Evolutionary conservation across 2,113 vertebrate genomes (phyloP), one percentile per base, ranked within the genome.

Genomic region (Mormoops blainvillei): DNA sequence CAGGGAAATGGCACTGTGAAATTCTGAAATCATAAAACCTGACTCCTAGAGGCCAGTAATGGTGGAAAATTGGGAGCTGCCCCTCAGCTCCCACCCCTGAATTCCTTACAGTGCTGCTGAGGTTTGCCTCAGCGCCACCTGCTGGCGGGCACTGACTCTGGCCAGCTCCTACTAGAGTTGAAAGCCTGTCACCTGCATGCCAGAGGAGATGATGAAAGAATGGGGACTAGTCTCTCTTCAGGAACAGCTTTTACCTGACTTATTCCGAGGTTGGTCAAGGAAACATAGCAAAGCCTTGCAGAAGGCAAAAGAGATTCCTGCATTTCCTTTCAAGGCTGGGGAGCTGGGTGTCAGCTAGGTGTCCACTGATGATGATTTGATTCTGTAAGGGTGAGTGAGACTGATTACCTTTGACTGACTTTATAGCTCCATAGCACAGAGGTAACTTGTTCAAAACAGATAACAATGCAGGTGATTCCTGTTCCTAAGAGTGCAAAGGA

Each of bases 71-170:
- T 4, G 36, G n/a, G 63, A 38, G 31, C 13, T 5, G 4, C 82
- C 41, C 33, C 38, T 77, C 38, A 13, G 61, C 14, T 61, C 58
- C 36, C 45, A 38, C 1, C 19, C 71, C 20, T 0, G 41, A 73
- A 58, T n/a, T 36, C 41, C n/a, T 36, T 48, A 1, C 0, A 0
- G 3, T 2, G 18, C 73, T 4, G n/a, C 43, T 26, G 56, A 78
- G 43, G 5, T 50, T 36, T 33, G 54, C 48, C 33, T 65, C 38
- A 71, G 88, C 85, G 71, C 94, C 95, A 87, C 91, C 94, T 97
- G 76, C 95, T 95, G 95, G 87, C 13, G 0, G 50, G 20, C 28
- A 14, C 82, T 43, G 52, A 43, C 22, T 24, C 7, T 19, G 43
- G 74, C 74, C 54, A 5, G 52, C 38, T 74, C 50, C 80, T 20